Percentiles rank a stretch among this genome's conserved stretches.
Evolutionary conservation across 2,113 vertebrate genomes (phyloP).

Genomic region (Heterotilapia buettikoferi): DNA sequence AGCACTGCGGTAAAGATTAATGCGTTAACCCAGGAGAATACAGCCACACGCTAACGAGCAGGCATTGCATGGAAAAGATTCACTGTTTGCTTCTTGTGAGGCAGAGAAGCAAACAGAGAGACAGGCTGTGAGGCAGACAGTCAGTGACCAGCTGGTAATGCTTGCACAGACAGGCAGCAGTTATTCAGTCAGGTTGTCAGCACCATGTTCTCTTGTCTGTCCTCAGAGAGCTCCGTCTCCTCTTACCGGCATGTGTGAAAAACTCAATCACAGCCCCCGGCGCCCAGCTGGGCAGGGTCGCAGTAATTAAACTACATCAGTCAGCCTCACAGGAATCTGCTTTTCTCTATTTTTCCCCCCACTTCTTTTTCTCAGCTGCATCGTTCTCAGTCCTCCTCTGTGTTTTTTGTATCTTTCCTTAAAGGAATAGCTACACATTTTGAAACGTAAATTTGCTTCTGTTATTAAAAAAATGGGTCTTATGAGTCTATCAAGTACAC

Average conservation of each 20-base stretch:
- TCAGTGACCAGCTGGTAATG: slow-evolving; percentile 21
- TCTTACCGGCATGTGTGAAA: slow-evolving; percentile 56
- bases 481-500: not conserved
- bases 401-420: not conserved
- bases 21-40: not conserved
- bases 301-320: slow-evolving; percentile 61
- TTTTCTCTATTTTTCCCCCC: not conserved
- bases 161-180: slow-evolving; percentile 11
- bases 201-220: slow-evolving; percentile 40
- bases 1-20: not conserved
- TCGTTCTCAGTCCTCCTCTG: not conserved
- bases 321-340: not conserved
- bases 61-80: not conserved
- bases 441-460: not conserved
- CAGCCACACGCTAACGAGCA: not conserved
- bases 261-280: slow-evolving; percentile 55
- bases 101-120: not conserved
- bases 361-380: not conserved
- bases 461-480: not conserved
- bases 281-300: slow-evolving; percentile 36
- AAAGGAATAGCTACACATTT: not conserved
- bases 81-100: not conserved
- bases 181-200: slow-evolving; percentile 46
- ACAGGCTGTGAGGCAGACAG: not conserved
- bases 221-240: slow-evolving; percentile 30